phyloP scores from a whole-genome alignment of 2,113 vertebrate species.

The Gulo gulo region DNA sequence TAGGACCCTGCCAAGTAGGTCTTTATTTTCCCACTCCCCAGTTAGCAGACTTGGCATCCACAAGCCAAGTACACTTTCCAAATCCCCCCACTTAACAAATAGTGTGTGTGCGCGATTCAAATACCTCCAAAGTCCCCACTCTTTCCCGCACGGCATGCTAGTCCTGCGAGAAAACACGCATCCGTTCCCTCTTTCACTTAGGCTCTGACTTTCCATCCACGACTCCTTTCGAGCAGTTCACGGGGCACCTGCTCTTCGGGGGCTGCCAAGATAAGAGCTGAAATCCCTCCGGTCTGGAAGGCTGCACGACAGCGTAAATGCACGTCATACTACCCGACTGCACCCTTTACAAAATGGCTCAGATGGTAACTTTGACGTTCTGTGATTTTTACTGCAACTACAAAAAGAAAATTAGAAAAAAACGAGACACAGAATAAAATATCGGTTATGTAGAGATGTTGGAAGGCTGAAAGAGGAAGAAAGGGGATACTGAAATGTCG shows the following conservation, averaged over 20 bases:
- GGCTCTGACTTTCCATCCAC: background rate
- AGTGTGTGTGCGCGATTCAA: background rate
- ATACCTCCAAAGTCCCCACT: background rate
- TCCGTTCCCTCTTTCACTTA: background rate
- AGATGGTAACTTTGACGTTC: background rate
- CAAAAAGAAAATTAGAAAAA: background rate
- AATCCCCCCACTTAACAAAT: background rate
- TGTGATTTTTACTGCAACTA: background rate
- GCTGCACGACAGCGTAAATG: background rate
- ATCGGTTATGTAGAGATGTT: too few relatives aligned
- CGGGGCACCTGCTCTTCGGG: background rate
- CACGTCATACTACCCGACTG: background rate
- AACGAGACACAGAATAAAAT: background rate
- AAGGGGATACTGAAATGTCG: background rate
- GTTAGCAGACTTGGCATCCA: background rate
- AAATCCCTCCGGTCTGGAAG: background rate
- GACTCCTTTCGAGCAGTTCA: background rate
- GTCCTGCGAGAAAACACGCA: too few relatives aligned
- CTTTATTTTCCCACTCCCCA: background rate
- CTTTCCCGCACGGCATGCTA: fast-evolving
- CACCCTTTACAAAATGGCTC: background rate
- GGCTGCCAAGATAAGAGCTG: background rate
- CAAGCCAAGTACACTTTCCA: background rate
- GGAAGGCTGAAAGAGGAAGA: background rate
- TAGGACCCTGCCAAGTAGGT: too few relatives aligned